Base-by-base conservation (phyloP, 2,113 vertebrate species). In the Butastur rufipennis region DNA sequence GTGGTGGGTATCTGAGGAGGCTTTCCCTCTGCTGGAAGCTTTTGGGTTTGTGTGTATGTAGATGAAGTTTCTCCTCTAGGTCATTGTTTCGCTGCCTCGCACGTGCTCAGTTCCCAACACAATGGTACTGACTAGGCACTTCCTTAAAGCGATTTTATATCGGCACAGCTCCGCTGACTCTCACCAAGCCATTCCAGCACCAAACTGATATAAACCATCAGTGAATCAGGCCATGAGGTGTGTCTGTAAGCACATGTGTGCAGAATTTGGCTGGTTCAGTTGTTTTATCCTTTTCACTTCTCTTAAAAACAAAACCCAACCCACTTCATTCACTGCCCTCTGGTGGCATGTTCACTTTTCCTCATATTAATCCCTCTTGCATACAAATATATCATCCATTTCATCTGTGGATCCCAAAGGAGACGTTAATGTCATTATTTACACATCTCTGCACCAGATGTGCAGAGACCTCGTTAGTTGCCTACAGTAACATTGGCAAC, bases 311-410 rank as follows among this genome's bases (percentile, higher is more conserved):
- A 55, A 77, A 87, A 25, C 13, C 10, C 52, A 74, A 9, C 11
- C 4, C 67, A 27, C 78, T 92, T 88, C 31, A 72, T 82, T 90
- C 82, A 48, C 86, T 91, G 81, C 85, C 86, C 83, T 91, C 84
- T 79, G 65, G 88, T 88, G 88, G 36, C 81, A 68, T 21, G 56
- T 85, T 93, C 53, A 21, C 43, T 94, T 67, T 89, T 62, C 40
- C 66, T 93, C 21, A 2, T 45, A 61, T 68, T 68, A 85, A 80
- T 89, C 73, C 68, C 77, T 40, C 74, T 66, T 59, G 15, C 1
- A 0, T 59, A 26, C 68, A 67, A 45, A 80, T 52, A 16, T 11
- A 63, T 70, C 45, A 81, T 43, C 74, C 48, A 21, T 79, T 89
- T 81, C n/a, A 59, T 65, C 68, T 61, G 40, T 43, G 58, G 26